Conservation (phyloP, 2,797 vertebrate species). For the Lophius americanus region DNA sequence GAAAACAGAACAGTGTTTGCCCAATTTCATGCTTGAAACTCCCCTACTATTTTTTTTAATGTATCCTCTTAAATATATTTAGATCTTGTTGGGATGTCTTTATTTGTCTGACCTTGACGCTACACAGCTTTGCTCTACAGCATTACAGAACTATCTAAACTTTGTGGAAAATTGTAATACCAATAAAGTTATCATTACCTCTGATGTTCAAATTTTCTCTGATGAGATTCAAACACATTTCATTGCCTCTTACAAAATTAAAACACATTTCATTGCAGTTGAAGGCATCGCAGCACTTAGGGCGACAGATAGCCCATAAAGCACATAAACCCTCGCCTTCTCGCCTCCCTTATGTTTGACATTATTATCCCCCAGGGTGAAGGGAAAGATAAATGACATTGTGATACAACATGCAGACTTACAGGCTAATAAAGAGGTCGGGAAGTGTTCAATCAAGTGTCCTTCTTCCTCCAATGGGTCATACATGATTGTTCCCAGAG, state of each 20-base stretch:
- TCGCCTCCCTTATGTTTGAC: slow-evolving; percentile 25
- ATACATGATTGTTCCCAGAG: slow-evolving; percentile 56
- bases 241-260: slow-evolving; percentile 51
- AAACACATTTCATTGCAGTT: slow-evolving; percentile 51
- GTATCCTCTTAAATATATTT: slow-evolving; percentile 19
- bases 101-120: slow-evolving; percentile 42
- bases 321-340: slow-evolving; percentile 39
- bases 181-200: slow-evolving; percentile 55
- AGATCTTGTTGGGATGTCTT: slow-evolving; percentile 9
- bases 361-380: slow-evolving; percentile 47
- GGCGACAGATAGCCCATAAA: slow-evolving; percentile 50
- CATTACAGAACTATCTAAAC: slow-evolving; percentile 32
- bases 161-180: slow-evolving; percentile 23
- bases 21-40: background rate
- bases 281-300: slow-evolving; percentile 33
- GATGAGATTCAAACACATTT: slow-evolving; percentile 61
- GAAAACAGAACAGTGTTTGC: background rate
- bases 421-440: slow-evolving; percentile 59
- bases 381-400: slow-evolving; percentile 53
- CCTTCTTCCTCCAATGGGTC: slow-evolving; percentile 59
- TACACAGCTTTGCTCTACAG: no score
- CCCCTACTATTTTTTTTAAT: slow-evolving; percentile 4
- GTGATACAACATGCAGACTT: slow-evolving; percentile 47
- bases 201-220: slow-evolving; percentile 30
- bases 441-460: slow-evolving; percentile 55